phyloP scores from a whole-genome alignment of 2,888 invertebrate species.

The Agrochola lychnidis region DNA sequence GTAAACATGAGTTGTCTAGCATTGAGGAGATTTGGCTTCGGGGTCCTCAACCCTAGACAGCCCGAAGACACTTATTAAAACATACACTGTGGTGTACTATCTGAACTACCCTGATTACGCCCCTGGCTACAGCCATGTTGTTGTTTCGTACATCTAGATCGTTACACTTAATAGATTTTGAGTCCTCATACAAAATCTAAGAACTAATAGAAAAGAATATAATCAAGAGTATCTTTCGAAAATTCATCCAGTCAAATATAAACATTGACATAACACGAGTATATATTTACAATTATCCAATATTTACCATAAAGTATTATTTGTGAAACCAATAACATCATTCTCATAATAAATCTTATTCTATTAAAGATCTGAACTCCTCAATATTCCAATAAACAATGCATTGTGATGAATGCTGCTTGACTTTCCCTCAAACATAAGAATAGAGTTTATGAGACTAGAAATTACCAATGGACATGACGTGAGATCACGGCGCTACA shows the following conservation, averaged over 20 bases:
- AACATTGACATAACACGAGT: slow-evolving; percentile 48
- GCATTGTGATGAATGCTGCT: slow-evolving; percentile 55
- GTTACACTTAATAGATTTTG: slow-evolving; percentile 31
- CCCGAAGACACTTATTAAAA: slow-evolving; percentile 36
- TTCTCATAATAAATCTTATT: slow-evolving; percentile 51
- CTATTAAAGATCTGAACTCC: slow-evolving; percentile 57
- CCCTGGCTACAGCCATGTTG: slow-evolving; percentile 47
- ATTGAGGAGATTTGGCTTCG: slow-evolving; percentile 50
- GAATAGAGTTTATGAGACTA: slow-evolving; percentile 57
- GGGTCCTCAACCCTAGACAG: slow-evolving; percentile 49
- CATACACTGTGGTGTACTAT: slow-evolving; percentile 30
- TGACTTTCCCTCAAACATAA: slow-evolving; percentile 23
- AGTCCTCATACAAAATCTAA: slow-evolving; percentile 39
- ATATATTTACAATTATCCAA: slow-evolving; percentile 58
- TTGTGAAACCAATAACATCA: slow-evolving; percentile 54
- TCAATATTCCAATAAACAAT: slow-evolving; percentile 53
- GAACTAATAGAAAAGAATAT: slow-evolving; percentile 43
- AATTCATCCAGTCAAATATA: slow-evolving; percentile 47
- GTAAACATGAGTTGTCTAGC: slow-evolving; percentile 40
- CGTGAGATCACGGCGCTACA: slow-evolving; percentile 8
- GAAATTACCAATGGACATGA: slow-evolving; percentile 42
- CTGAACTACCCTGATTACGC: slow-evolving; percentile 7
- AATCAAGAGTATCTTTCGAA: slow-evolving; percentile 46
- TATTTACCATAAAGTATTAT: slow-evolving; percentile 42
- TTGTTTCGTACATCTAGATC: slow-evolving; percentile 37